phyloP scores from a whole-genome alignment of 2,797 vertebrate genomes.

The Artibeus jamaicensis region DNA sequence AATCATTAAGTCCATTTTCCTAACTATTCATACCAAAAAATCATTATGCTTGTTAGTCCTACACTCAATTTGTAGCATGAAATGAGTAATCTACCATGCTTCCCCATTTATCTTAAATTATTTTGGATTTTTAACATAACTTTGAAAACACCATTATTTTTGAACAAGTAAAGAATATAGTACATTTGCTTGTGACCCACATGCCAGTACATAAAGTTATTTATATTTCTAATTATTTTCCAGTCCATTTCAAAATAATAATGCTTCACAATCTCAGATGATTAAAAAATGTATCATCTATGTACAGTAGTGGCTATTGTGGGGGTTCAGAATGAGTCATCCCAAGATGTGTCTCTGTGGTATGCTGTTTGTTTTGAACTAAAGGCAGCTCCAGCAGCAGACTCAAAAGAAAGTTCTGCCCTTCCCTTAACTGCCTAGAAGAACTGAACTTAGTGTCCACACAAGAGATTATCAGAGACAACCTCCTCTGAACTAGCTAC shows the following conservation, averaged over 20 bases:
- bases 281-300: background rate
- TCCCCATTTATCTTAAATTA: background rate
- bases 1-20: background rate
- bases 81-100: background rate
- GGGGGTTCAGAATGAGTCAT: background rate
- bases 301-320: background rate
- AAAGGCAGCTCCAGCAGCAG: background rate
- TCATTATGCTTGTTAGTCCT: background rate
- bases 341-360: background rate
- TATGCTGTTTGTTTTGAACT: background rate
- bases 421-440: background rate
- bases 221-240: background rate
- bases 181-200: background rate
- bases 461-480: background rate
- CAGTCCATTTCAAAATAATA: slow-evolving; percentile 4
- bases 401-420: background rate
- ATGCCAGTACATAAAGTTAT: background rate
- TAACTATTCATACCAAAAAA: background rate
- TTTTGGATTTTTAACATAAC: background rate
- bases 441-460: background rate
- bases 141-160: background rate
- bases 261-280: background rate
- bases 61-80: background rate
- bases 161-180: background rate
- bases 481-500: background rate